Percentiles rank a stretch among this genome's conserved stretches.
These are phyloP conservation scores for Plebejus melissa DNA, from an alignment of 2,888 invertebrate species.

Conservation along the genomic window DNA sequence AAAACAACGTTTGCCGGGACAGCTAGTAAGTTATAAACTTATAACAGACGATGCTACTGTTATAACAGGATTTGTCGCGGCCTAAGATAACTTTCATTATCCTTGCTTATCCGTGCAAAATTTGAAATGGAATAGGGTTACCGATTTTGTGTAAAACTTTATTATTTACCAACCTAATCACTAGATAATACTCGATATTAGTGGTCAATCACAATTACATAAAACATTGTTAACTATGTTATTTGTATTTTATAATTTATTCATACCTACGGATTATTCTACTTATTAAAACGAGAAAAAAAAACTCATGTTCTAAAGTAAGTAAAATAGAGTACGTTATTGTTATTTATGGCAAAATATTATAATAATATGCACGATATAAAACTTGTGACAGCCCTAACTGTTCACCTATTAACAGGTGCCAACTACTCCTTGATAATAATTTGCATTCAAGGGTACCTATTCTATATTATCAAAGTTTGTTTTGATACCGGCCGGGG, in stretches of 20 bases:
- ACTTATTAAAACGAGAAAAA: no score
- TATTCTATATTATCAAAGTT: slow-evolving; percentile 18
- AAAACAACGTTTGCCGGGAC: no score
- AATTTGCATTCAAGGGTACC: slow-evolving; percentile 12
- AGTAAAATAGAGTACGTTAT: no score
- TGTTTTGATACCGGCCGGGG: neutral
- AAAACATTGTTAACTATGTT: no score
- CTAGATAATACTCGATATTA: no score
- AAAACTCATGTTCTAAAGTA: no score
- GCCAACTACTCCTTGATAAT: neutral
- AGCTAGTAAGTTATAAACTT: no score
- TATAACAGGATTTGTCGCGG: slow-evolving; percentile 17
- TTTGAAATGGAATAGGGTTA: slow-evolving; percentile 4
- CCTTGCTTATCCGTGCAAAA: slow-evolving; percentile 24
- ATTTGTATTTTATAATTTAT: no score
- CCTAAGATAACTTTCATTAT: slow-evolving; percentile 24
- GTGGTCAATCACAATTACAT: no score
- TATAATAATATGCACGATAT: no score
- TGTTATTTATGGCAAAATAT: no score
- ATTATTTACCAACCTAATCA: neutral
- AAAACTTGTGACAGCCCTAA: neutral
- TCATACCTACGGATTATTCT: no score
- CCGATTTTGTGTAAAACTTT: neutral
- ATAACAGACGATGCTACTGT: slow-evolving; percentile 5
- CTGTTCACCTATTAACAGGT: slow-evolving; percentile 6